Percentiles rank a stretch among this genome's conserved stretches.
phyloP scores from a whole-genome alignment of 2,888 invertebrate genomes.

The Polymixis flavicincta region DNA sequence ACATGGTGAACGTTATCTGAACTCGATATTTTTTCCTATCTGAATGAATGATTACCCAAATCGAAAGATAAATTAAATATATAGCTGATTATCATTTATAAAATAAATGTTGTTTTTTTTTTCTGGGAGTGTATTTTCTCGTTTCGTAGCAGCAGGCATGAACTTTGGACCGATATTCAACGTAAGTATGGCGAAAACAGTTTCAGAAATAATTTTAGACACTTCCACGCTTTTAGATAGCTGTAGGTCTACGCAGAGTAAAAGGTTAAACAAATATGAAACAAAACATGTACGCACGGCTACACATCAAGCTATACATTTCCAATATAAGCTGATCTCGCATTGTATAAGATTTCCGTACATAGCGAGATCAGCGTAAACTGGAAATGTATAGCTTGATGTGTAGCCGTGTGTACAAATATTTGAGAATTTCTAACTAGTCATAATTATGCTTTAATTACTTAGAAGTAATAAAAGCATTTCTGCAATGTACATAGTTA shows the following conservation, averaged over 20 bases:
- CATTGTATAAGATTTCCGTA: too few species aligned
- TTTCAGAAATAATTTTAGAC: background rate
- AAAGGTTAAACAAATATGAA: background rate
- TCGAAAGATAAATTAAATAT: conserved; percentile 5
- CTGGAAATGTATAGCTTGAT: too few species aligned
- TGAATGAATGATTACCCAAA: conserved; percentile 18
- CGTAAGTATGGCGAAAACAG: conserved; percentile 24
- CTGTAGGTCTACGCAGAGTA: background rate
- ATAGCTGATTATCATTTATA: background rate
- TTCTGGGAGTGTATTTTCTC: background rate
- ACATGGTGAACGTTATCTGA: conserved; percentile 24
- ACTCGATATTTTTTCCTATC: background rate
- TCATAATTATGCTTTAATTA: background rate
- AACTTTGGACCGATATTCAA: background rate
- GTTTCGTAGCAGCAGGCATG: background rate
- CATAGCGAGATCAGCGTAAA: too few species aligned
- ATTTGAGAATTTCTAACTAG: background rate
- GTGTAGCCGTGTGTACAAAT: too few species aligned
- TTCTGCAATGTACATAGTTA: background rate
- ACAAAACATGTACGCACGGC: background rate
- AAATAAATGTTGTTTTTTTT: background rate
- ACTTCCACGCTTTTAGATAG: background rate
- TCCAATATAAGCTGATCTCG: too few species aligned
- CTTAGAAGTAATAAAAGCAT: background rate
- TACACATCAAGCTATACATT: too few species aligned